These are phyloP conservation scores for Pilophorus perplexus DNA, from an alignment of 2,888 invertebrate genomes.

Conservation along the genomic window DNA sequence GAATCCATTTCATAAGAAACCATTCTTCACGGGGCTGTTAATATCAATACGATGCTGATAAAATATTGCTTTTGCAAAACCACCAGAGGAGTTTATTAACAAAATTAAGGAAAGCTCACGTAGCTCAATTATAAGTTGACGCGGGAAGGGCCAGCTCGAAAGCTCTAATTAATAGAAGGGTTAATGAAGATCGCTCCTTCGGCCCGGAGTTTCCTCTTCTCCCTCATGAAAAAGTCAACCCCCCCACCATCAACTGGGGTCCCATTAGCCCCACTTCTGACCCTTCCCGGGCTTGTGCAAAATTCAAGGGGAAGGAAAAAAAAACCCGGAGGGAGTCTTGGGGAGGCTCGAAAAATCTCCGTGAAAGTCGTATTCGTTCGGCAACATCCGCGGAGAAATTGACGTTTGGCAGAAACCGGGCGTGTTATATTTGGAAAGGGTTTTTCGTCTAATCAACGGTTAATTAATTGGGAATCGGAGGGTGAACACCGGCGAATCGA, in stretches of 20 bases:
- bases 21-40: neutral
- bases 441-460: neutral
- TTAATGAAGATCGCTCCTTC: constrained; percentile 25
- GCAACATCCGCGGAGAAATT: no score
- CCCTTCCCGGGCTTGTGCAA: neutral
- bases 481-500: neutral
- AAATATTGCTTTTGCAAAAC: neutral
- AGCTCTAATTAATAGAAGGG: constrained; percentile 30
- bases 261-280: neutral
- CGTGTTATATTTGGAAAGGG: no score
- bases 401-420: no score
- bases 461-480: neutral
- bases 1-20: no score
- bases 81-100: constrained; percentile 10
- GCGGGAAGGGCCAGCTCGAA: neutral
- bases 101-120: constrained; percentile 27
- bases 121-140: constrained; percentile 4
- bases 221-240: constrained; percentile 23
- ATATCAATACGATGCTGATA: neutral
- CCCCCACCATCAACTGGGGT: no score
- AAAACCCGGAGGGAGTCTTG: no score
- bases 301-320: no score
- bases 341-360: no score
- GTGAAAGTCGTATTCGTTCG: no score
- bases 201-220: neutral